phyloP scores from a whole-genome alignment of 2,113 vertebrate genomes.

The Hemiscyllium ocellatum region DNA sequence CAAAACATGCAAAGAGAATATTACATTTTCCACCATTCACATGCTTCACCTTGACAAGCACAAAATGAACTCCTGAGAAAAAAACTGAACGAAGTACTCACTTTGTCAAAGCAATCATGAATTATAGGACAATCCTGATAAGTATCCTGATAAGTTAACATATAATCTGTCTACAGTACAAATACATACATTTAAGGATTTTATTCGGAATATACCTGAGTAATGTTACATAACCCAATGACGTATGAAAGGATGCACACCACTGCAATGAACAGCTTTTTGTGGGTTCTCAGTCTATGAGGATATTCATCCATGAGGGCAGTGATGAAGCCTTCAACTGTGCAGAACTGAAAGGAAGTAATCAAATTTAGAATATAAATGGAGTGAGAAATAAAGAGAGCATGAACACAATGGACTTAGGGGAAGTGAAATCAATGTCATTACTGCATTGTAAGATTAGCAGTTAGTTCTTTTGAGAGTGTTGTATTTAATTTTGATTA shows the following conservation, averaged over 20 bases:
- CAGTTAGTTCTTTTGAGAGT: neutral
- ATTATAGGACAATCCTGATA: neutral
- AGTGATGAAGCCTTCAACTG: constrained; percentile 83
- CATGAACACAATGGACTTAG: neutral
- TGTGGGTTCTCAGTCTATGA: constrained; percentile 66
- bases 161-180: neutral
- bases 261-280: constrained; percentile 76
- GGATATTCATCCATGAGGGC: constrained; percentile 82
- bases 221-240: constrained; percentile 82
- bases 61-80: neutral
- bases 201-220: constrained; percentile 59
- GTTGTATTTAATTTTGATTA: neutral
- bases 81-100: neutral
- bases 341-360: constrained; percentile 67
- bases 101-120: neutral
- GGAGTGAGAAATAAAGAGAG: neutral
- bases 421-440: neutral
- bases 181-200: neutral
- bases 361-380: neutral
- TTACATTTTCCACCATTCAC: neutral
- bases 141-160: neutral
- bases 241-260: constrained; percentile 77
- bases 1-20: neutral
- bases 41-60: neutral
- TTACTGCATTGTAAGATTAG: neutral